phyloP scores from a whole-genome alignment of 2,888 invertebrate genomes.

The Heliconius charithonia region DNA sequence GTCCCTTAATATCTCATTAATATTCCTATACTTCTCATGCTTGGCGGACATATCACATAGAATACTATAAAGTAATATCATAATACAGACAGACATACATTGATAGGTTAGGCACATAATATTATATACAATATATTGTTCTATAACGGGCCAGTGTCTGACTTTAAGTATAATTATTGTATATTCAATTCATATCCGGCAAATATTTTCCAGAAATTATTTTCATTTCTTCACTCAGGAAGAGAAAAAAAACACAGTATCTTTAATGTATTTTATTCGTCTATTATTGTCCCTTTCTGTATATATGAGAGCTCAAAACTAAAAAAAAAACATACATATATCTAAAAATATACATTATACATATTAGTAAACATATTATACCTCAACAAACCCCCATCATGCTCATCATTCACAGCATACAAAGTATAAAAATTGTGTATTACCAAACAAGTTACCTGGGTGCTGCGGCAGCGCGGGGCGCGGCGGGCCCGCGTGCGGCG shows the following conservation, averaged over 20 bases:
- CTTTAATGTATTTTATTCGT: too few relatives aligned
- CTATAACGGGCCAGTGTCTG: too few relatives aligned
- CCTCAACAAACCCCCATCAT: not conserved
- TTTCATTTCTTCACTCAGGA: not conserved
- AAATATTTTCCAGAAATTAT: not conserved
- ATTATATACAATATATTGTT: too few relatives aligned
- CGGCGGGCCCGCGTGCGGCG: slow-evolving; percentile 68
- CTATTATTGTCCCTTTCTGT: too few relatives aligned
- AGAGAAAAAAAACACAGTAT: not conserved
- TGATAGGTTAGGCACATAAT: too few relatives aligned
- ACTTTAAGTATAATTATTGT: not conserved
- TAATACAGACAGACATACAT: not conserved
- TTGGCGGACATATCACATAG: not conserved
- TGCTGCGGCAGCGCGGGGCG: slow-evolving; percentile 73
- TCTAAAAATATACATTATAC: too few relatives aligned
- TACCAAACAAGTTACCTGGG: slow-evolving; percentile 60
- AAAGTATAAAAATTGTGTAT: slow-evolving; percentile 17
- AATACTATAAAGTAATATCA: not conserved
- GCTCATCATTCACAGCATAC: not conserved
- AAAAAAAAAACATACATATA: too few relatives aligned
- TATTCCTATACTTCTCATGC: not conserved
- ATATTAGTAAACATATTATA: not conserved
- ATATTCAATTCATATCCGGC: not conserved
- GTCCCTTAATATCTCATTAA: not conserved
- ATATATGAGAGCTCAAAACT: too few relatives aligned